Conservation (phyloP, 2,888 invertebrate species). For the Lepas anatifera region DNA sequence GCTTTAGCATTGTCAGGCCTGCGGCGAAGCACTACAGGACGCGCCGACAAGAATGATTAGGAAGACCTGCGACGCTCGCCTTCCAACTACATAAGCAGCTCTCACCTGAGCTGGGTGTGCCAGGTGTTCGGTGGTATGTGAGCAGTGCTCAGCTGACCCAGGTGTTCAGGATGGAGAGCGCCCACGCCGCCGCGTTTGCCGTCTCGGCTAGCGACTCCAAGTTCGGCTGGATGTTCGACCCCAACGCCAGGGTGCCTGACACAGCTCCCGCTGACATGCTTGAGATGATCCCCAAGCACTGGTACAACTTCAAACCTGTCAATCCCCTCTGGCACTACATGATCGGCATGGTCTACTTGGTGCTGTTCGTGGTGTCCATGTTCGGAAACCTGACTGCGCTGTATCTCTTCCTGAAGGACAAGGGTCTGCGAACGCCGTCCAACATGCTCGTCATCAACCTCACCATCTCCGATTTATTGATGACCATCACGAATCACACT, state of each 20-base stretch:
- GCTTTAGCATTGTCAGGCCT: too few species aligned
- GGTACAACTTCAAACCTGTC: slow-evolving; percentile 30
- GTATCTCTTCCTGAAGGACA: slow-evolving; percentile 26
- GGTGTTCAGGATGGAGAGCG: neutral
- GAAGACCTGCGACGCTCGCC: too few species aligned
- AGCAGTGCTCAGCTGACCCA: neutral
- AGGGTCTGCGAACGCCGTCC: slow-evolving; percentile 37
- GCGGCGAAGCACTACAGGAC: too few species aligned
- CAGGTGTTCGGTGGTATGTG: neutral
- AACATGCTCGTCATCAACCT: slow-evolving; percentile 82
- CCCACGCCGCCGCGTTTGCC: neutral
- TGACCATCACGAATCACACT: slow-evolving; percentile 49
- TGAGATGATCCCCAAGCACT: slow-evolving; percentile 29
- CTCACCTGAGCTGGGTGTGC: too few species aligned
- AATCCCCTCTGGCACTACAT: slow-evolving; percentile 29
- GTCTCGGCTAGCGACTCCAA: neutral
- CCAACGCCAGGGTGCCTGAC: slow-evolving; percentile 5
- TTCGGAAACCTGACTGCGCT: slow-evolving; percentile 27
- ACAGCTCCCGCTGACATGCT: slow-evolving; percentile 27
- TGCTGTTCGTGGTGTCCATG: slow-evolving; percentile 24
- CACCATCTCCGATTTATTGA: slow-evolving; percentile 78
- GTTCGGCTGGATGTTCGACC: slow-evolving; percentile 12
- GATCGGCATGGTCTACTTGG: slow-evolving; percentile 26
- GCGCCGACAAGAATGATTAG: too few species aligned
- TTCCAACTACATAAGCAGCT: too few species aligned